Evolutionary conservation across 1,140 invertebrate species (phyloP).

Genomic region (Elysia chlorotica): DNA sequence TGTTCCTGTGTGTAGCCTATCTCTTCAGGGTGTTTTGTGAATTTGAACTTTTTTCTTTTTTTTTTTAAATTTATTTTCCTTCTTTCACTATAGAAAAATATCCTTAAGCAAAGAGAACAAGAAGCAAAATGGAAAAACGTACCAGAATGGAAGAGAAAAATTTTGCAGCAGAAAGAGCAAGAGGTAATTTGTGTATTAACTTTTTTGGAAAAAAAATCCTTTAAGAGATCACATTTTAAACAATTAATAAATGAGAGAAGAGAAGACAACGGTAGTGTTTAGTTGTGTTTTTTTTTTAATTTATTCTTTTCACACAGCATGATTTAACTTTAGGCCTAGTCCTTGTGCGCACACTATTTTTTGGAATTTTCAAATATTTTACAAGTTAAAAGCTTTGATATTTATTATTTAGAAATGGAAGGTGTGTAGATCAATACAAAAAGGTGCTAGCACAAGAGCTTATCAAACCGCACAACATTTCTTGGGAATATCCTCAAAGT

Average conservation of each 20-base stretch:
- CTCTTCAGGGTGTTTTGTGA: not conserved
- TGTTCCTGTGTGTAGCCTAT: not conserved
- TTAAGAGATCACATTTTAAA: not conserved
- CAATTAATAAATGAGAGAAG: not conserved
- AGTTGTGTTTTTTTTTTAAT: not conserved
- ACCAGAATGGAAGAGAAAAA: slow-evolving; percentile 51
- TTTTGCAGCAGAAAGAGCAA: slow-evolving; percentile 45
- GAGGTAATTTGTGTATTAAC: slow-evolving; percentile 12
- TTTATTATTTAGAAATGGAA: too few species aligned
- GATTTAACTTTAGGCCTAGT: not conserved
- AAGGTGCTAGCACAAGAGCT: too few species aligned
- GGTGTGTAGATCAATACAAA: too few species aligned
- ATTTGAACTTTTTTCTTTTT: not conserved
- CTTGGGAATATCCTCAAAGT: too few species aligned
- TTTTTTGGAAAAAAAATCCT: not conserved
- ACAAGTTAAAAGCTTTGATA: too few species aligned
- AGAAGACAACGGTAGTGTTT: not conserved
- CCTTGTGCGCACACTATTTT: too few species aligned
- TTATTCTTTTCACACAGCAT: not conserved
- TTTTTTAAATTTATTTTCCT: too few species aligned
- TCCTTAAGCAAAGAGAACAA: slow-evolving; percentile 41
- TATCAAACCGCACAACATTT: too few species aligned
- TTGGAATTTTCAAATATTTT: not conserved
- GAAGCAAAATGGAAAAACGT: slow-evolving; percentile 52
- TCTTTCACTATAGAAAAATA: slow-evolving; percentile 39